A percentile compares a stretch with the other conserved stretches of the same genome.
Conservation (phyloP, 2,888 invertebrate genomes). For the Sacculina carcini region DNA sequence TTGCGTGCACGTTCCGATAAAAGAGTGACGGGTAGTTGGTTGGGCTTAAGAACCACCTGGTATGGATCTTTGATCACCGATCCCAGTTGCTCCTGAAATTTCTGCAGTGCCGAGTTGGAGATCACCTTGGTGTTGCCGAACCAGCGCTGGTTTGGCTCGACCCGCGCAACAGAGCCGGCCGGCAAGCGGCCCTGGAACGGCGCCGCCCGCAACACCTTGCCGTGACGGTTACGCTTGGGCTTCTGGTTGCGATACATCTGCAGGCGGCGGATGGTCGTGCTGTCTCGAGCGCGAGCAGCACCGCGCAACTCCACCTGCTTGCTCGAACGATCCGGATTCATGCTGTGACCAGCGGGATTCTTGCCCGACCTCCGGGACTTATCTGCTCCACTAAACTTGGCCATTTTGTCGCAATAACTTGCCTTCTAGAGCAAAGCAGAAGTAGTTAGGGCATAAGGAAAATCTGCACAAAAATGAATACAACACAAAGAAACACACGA, state of each 20-base stretch:
- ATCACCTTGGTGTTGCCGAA: conserved; percentile 96
- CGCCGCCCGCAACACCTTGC: conserved; percentile 77
- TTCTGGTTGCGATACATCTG: conserved; percentile 98
- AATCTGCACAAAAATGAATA: too few relatives aligned
- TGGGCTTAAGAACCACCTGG: conserved; percentile 87
- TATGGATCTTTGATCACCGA: conserved; percentile 86
- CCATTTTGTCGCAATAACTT: too few relatives aligned
- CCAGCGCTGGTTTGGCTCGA: conserved; percentile 96
- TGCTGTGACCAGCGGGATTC: conserved; percentile 64
- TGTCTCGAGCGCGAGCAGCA: conserved; percentile 57
- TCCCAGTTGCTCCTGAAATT: conserved; percentile 64
- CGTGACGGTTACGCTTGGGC: conserved; percentile 54
- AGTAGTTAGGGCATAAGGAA: too few relatives aligned
- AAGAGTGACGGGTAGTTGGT: conserved; percentile 73
- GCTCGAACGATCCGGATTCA: conserved; percentile 69
- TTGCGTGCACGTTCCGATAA: conserved; percentile 75
- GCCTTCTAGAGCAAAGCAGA: too few relatives aligned
- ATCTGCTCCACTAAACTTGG: too few relatives aligned
- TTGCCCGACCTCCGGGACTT: too few relatives aligned
- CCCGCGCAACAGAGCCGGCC: conserved; percentile 30
- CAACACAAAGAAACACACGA: too few relatives aligned
- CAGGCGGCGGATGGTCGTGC: conserved; percentile 77
- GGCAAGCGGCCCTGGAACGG: conserved; percentile 76
- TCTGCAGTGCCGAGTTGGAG: conserved; percentile 40
- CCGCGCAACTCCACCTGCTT: conserved; percentile 44